Evolutionary conservation across 2,797 vertebrate genomes (phyloP).

Genomic region (Micrastur ruficollis): DNA sequence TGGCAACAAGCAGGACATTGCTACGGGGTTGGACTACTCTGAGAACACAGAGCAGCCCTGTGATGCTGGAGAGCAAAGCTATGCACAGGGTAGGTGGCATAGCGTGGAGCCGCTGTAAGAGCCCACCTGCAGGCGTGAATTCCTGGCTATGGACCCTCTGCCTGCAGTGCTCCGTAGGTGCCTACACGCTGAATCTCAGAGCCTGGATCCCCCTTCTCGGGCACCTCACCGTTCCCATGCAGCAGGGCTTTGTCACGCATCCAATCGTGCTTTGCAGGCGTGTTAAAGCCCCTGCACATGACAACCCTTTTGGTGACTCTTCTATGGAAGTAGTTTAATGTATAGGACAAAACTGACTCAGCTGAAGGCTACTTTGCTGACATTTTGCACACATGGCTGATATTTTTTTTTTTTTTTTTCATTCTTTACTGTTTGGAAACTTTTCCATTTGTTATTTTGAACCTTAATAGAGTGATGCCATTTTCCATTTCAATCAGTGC

Average conservation of each 20-base stretch:
- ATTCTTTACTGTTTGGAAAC: background rate
- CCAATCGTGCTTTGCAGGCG: background rate
- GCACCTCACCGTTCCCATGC: background rate
- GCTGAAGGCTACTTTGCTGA: background rate
- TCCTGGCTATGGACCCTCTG: background rate
- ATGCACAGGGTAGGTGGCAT: background rate
- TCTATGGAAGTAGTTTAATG: background rate
- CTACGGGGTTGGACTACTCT: background rate
- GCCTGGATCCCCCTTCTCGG: background rate
- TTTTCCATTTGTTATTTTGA: background rate
- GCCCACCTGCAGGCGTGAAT: background rate
- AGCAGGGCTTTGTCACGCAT: accelerated
- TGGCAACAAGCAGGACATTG: background rate
- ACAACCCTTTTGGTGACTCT: background rate
- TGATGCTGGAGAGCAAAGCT: background rate
- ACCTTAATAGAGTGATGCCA: background rate
- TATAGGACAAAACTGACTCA: background rate
- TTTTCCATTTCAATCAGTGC: background rate
- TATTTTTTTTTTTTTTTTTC: background rate
- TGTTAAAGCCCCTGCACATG: background rate
- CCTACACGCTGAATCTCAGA: background rate
- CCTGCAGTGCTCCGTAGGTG: background rate
- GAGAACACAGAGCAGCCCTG: background rate
- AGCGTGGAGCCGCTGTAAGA: accelerated
- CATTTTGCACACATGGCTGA: background rate